Evolutionary conservation across 1,140 invertebrate genomes (phyloP).

Genomic region (Drosophila fuyamai): DNA sequence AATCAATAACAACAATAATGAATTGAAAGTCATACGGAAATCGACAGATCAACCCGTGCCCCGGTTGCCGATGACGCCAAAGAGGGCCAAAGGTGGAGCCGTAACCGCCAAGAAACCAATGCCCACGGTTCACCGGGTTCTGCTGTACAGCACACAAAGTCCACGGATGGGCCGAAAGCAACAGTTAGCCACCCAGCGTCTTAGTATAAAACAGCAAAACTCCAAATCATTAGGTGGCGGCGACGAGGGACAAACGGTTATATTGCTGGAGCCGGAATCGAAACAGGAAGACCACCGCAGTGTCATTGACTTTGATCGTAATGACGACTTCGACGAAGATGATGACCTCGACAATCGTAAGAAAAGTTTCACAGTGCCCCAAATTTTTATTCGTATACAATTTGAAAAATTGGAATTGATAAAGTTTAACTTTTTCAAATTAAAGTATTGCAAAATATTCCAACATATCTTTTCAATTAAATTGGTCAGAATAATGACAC

Average conservation of each 20-base stretch:
- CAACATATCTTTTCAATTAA: no score
- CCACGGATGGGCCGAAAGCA: constrained; percentile 68
- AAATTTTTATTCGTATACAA: neutral
- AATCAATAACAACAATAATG: constrained; percentile 48
- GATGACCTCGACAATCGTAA: constrained; percentile 76
- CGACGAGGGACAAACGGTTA: constrained; percentile 31
- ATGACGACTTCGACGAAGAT: constrained; percentile 68
- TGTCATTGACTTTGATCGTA: constrained; percentile 42
- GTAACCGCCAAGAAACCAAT: constrained; percentile 53
- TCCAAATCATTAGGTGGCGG: constrained; percentile 28
- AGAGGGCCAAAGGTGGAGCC: constrained; percentile 43
- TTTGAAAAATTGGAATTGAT: no score
- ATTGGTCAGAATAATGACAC: no score
- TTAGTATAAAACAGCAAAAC: constrained; percentile 38
- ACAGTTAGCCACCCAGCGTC: constrained; percentile 40
- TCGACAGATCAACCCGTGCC: constrained; percentile 14
- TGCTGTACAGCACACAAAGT: constrained; percentile 76
- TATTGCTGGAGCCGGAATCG: constrained; percentile 42
- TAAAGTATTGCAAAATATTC: neutral
- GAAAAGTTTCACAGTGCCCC: neutral
- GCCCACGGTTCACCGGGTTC: constrained; percentile 69
- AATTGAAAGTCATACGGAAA: constrained; percentile 16
- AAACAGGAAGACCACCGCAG: constrained; percentile 23
- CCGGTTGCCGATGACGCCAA: constrained; percentile 56
- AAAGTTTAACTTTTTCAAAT: neutral